Conservation (phyloP, 2,113 vertebrate species). For the Lipotes vexillifer region DNA sequence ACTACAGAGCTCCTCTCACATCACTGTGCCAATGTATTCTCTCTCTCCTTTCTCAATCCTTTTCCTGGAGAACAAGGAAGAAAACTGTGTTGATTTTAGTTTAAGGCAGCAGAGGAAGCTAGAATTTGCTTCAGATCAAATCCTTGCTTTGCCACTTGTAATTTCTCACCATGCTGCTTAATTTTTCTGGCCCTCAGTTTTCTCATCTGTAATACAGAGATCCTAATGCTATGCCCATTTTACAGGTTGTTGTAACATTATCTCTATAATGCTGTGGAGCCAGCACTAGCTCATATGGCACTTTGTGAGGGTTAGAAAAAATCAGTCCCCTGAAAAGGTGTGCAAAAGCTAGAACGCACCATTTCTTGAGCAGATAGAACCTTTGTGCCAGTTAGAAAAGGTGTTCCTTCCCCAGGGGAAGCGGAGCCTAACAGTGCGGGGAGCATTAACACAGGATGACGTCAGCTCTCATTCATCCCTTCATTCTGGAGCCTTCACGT, state of each 20-base stretch:
- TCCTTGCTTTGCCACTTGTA: not conserved
- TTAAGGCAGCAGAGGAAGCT: not conserved
- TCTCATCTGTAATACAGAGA: not conserved
- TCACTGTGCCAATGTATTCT: not conserved
- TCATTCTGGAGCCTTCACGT: not conserved
- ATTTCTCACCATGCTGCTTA: not conserved
- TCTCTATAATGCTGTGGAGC: not conserved
- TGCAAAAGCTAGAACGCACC: not conserved
- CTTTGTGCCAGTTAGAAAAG: not conserved
- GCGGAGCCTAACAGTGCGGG: not conserved
- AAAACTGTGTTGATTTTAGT: not conserved
- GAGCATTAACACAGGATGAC: not conserved
- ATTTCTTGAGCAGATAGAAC: not conserved
- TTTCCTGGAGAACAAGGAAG: not conserved
- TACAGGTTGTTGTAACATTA: not conserved
- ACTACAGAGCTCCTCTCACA: not conserved
- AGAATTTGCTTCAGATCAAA: not conserved
- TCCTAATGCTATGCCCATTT: not conserved
- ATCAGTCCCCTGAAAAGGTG: not conserved
- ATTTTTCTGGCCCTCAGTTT: not conserved
- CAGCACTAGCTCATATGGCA: not conserved
- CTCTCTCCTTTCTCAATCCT: not conserved
- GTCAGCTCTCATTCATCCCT: not conserved
- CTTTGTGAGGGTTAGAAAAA: not conserved
- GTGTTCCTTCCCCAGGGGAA: not conserved